Percentiles rank a stretch among this genome's conserved stretches.
Evolutionary conservation across 2,113 vertebrate genomes (phyloP).

Genomic region (Xenus cinereus): DNA sequence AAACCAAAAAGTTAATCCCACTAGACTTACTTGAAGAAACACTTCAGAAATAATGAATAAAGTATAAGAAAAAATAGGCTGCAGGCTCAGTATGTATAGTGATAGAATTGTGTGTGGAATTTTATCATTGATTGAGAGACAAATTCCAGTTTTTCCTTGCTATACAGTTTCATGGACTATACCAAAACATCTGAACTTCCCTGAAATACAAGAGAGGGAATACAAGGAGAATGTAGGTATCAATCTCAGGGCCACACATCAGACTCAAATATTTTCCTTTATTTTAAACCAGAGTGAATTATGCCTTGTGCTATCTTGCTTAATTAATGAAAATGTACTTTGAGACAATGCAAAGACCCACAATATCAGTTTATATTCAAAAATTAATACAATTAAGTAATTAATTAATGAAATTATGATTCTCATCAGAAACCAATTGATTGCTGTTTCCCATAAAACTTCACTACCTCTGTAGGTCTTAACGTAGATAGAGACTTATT

Average conservation of each 20-base stretch:
- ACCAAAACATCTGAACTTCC: neutral
- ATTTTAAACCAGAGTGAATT: neutral
- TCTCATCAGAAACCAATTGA: neutral
- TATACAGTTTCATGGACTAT: neutral
- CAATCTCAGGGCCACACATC: neutral
- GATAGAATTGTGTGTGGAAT: neutral
- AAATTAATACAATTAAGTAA: neutral
- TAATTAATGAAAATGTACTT: neutral
- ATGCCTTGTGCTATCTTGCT: neutral
- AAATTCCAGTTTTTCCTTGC: neutral
- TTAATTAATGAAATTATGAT: neutral
- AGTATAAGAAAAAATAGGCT: neutral
- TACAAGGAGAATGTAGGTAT: neutral
- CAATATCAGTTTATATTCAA: neutral
- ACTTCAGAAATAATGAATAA: neutral
- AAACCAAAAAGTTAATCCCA: neutral
- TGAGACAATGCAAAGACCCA: neutral
- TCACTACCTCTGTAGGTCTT: neutral
- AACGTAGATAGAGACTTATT: neutral
- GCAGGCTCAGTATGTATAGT: neutral
- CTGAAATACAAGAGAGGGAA: neutral
- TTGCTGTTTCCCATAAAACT: neutral
- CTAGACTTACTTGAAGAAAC: neutral
- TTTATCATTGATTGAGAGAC: neutral
- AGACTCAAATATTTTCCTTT: neutral